These are phyloP conservation scores for Bombus picipes DNA, from an alignment of 1,140 invertebrate genomes.

Conservation along the genomic window DNA sequence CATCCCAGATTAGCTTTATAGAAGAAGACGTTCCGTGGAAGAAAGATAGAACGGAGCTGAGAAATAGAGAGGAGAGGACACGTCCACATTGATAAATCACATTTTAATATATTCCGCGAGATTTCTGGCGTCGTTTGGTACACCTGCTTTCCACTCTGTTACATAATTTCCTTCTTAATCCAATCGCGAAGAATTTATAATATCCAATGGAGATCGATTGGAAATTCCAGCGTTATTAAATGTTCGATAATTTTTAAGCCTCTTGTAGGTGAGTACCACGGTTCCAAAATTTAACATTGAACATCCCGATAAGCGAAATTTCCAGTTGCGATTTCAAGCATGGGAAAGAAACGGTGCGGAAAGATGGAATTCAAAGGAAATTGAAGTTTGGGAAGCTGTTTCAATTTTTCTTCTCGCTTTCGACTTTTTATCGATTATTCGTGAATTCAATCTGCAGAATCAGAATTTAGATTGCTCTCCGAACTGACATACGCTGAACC, in stretches of 20 bases:
- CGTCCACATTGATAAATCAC: no score
- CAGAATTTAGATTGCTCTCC: neutral
- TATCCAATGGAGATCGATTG: neutral
- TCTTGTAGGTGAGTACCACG: neutral
- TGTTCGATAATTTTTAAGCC: neutral
- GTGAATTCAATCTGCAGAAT: no score
- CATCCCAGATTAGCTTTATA: neutral
- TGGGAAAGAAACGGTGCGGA: neutral
- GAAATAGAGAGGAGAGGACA: neutral
- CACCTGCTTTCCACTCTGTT: no score
- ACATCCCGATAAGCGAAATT: neutral
- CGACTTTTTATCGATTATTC: no score
- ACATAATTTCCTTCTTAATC: no score
- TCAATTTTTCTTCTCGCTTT: neutral
- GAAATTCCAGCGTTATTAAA: neutral
- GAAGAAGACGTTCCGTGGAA: neutral
- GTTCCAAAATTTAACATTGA: rapidly evolving
- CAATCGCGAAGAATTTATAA: neutral
- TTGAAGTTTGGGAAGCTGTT: neutral
- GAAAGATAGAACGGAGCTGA: neutral
- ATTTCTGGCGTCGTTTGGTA: no score
- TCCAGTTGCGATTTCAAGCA: neutral
- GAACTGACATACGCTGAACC: no score
- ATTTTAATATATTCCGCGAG: no score
- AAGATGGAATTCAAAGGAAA: neutral